These are phyloP conservation scores for Holothuria scabra DNA, from an alignment of 53 echinoderm and acorn worm species.

Conservation along the genomic window DNA sequence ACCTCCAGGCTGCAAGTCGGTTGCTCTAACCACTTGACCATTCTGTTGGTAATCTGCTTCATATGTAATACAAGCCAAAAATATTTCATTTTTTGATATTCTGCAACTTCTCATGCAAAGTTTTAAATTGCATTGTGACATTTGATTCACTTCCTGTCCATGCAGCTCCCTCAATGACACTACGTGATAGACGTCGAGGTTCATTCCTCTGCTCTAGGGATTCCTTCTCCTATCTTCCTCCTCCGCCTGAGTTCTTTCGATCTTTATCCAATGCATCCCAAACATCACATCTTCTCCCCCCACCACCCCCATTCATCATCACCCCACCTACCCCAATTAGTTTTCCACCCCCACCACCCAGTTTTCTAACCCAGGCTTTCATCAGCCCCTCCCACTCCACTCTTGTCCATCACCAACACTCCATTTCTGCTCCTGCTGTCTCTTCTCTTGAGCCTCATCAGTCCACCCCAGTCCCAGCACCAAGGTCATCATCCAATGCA, in stretches of 20 bases:
- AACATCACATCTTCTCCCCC: constrained; percentile 45
- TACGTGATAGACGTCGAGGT: background rate
- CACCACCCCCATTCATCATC: constrained; percentile 45
- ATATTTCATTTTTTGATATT: too few species aligned
- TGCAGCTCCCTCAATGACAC: too few species aligned
- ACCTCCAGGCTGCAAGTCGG: too few species aligned
- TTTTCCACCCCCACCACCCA: background rate
- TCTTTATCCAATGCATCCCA: constrained; percentile 38
- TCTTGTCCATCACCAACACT: background rate
- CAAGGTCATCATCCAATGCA: background rate
- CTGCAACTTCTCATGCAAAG: too few species aligned
- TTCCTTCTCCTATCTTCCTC: constrained; percentile 8
- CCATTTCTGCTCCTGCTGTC: constrained; percentile 5
- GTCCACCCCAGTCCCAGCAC: background rate
- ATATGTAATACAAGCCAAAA: too few species aligned
- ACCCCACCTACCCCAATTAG: background rate
- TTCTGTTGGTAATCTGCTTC: too few species aligned
- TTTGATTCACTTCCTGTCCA: too few species aligned
- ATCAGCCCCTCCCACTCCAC: background rate
- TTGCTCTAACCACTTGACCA: too few species aligned
- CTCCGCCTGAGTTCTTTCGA: constrained; percentile 16
- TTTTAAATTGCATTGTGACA: too few species aligned
- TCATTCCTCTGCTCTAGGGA: constrained; percentile 17
- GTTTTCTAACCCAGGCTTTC: background rate
- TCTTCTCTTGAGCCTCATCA: background rate